phyloP scores from a whole-genome alignment of 2,113 vertebrate genomes.

The Cebus imitator region DNA sequence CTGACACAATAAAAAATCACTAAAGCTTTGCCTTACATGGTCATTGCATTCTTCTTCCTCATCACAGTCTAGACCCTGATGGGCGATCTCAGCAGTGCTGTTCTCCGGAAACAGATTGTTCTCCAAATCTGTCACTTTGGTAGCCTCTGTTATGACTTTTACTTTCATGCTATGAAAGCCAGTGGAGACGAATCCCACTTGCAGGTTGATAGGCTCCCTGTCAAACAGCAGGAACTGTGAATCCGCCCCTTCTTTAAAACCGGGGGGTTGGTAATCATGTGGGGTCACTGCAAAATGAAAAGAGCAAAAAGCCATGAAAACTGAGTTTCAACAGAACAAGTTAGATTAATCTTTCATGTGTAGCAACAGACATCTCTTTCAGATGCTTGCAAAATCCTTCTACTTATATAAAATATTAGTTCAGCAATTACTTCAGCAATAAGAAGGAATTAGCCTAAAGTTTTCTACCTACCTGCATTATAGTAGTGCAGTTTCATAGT shows the following conservation, averaged over 20 bases:
- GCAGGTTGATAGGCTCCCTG: conserved; percentile 81
- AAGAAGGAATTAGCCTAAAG: neutral
- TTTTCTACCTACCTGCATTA: conserved; percentile 81
- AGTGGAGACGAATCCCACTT: conserved; percentile 82
- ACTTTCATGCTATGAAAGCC: conserved; percentile 84
- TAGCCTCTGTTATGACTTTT: conserved; percentile 81
- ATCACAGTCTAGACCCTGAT: conserved; percentile 83
- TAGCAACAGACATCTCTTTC: neutral
- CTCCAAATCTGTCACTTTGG: conserved; percentile 68
- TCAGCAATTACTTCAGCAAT: neutral
- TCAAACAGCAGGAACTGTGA: conserved; percentile 78
- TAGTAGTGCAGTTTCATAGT: conserved; percentile 89
- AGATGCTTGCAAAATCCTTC: conserved; percentile 13
- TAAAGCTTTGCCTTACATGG: conserved; percentile 71
- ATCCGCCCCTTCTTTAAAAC: conserved; percentile 82
- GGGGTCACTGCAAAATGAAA: conserved; percentile 83
- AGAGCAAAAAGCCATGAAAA: conserved; percentile 35
- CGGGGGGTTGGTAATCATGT: conserved; percentile 85
- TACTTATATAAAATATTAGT: neutral
- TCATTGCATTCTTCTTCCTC: conserved; percentile 80
- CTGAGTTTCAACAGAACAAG: neutral
- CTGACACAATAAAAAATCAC: neutral
- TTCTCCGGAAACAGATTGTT: conserved; percentile 60
- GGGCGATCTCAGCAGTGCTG: conserved; percentile 73
- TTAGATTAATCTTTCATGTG: neutral